Evolutionary conservation across 2,797 vertebrate species (phyloP), one percentile per base, ranked within the genome.

Genomic region (Argentina silus): DNA sequence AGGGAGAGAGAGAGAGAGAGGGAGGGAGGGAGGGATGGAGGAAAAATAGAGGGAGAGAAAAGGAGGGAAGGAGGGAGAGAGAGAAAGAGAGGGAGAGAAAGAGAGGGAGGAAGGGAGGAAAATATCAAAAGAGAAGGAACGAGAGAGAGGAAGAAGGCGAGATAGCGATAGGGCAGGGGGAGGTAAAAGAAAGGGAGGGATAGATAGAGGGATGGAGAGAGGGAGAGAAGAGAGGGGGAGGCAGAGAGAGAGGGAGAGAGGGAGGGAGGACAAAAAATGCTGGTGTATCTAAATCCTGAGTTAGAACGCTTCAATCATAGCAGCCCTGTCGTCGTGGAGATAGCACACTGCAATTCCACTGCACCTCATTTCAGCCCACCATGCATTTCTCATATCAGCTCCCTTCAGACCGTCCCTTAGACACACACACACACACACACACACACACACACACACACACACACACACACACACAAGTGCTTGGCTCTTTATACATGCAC

Each of bases 321-420:
- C 85, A 83, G 84, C 85, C 83, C 87, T 91, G 90, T 92, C 90
- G 90, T 88, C 89, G 82, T 84, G 77, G 80, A 90, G 91, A 93
- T 93, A 91, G 90, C 87, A 83, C 87, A 71, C 83, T 83, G 87
- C 89, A 89, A 91, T 90, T 90, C 90, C 86, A 83, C 86, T 80
- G 85, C 89, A 86, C 80, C 90, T 89, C 82, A 69, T 84, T 92
- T 92, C 89, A 91, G 91, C 92, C 89, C 91, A 91, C 92, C 83
- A 83, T 89, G 93, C 93, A 93, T 83, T 93, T 93, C 89, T 92
- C 89, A 88, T 94, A 93, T 93, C 91, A 89, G 88, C 85, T 85
- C 72, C 83, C 84, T 84, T 90, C 90, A 91, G 89, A 83, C 83
- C 27, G 71, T 78, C 83, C 81, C 76, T 69, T 68, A 69, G 50